Base-by-base conservation (phyloP, 2,888 invertebrate genomes). In the Pachliopta kotzebuea region DNA sequence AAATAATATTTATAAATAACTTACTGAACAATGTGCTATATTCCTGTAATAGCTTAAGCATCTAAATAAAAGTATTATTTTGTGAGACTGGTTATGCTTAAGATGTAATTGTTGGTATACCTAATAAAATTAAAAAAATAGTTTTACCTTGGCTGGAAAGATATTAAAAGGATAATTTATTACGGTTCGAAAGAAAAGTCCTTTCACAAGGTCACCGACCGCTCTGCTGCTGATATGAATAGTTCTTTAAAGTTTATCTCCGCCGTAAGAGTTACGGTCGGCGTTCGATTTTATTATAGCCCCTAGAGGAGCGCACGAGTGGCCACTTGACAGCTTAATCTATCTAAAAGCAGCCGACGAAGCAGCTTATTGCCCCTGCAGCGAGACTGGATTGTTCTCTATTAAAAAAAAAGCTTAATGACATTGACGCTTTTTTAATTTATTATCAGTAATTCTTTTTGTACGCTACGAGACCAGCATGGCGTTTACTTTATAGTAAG, bases 181-280 rank as follows among this genome's bases (percentile, higher is more conserved):
- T 18, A 54, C 55, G 24, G 23, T n/a, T 58, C 54, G 63, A 63
- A 59, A 49, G 31, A 59, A 63, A 54, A 55, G 31, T 54, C n/a
- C 60, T 42, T 50, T 18, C 17, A 37, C 37, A 24, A 63, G 63
- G 50, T 63, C 59, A 59, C 55, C 59, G 63, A 9, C 59, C 59
- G 55, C 63, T 20, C 24, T 54, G 23, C 58, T 9, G 17, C 54
- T 50, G 63, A 55, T 63, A 55, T 59, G 63, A 59, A 63, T 63
- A 63, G 59, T 63, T 63, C 55, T 63, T 63, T 55, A 53, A 59
- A 63, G 26, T 63, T 63, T 60, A 63, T 63, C 63, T 63, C 55
- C 54, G 55, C 23, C 55, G 9, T 18, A 37, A 59, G 50, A 63
- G 59, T 63, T 63, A 63, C 49, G 23, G 24, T 20, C 37, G 55